These are phyloP conservation scores for Capromys pilorides DNA, from an alignment of 2,797 vertebrate genomes.

Conservation along the genomic window DNA sequence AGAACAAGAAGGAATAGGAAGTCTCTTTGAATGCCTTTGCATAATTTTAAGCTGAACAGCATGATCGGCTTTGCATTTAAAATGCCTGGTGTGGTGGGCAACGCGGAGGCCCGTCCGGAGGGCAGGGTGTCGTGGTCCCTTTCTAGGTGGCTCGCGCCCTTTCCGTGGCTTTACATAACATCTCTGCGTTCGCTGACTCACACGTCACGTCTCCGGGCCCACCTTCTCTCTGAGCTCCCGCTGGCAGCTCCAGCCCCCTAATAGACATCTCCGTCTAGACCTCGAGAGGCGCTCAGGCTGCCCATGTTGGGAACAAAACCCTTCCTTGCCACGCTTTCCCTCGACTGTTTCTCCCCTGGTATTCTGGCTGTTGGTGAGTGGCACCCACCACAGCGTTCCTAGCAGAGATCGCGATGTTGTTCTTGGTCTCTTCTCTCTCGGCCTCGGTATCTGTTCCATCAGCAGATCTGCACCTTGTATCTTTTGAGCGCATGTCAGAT, in stretches of 20 bases:
- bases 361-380: neutral
- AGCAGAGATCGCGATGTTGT: neutral
- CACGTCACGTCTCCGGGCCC: neutral
- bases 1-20: neutral
- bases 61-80: neutral
- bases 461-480: neutral
- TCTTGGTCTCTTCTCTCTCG: neutral
- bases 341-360: neutral
- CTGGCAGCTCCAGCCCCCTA: constrained; percentile 16
- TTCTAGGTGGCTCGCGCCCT: neutral
- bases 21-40: neutral
- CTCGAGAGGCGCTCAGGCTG: neutral
- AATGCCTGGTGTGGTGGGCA: neutral
- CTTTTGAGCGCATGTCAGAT: neutral
- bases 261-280: neutral
- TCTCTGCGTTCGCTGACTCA: constrained; percentile 56
- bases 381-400: neutral
- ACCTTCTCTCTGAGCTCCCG: constrained; percentile 14
- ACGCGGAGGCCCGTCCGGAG: neutral
- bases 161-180: constrained; percentile 59
- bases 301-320: neutral
- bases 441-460: neutral
- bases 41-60: constrained; percentile 39
- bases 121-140: neutral
- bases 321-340: neutral